Conservation (phyloP, 2,797 vertebrate genomes). For the Mormyrops boulengeri region DNA sequence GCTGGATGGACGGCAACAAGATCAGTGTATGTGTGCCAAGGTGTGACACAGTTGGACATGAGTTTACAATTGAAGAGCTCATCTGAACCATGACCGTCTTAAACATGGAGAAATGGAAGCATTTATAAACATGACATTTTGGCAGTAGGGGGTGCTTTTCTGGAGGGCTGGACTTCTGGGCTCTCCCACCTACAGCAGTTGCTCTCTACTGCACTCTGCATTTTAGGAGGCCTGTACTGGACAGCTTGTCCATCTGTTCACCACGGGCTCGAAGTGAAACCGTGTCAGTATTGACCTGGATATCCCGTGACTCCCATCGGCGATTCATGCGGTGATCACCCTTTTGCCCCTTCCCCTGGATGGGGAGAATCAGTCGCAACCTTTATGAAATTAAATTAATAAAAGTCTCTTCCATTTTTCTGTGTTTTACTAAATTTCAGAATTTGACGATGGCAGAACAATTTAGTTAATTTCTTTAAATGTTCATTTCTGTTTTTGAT, state of each 20-base stretch:
- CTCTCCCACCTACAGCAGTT: not conserved
- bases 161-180: not conserved
- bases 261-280: not conserved
- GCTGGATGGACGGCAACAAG: not conserved
- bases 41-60: not conserved
- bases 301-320: not conserved
- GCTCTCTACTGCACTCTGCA: not conserved
- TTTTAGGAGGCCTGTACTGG: not conserved
- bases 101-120: not conserved
- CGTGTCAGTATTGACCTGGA: not conserved
- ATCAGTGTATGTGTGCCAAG: not conserved
- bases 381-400: not conserved
- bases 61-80: not conserved
- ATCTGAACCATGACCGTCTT: not conserved
- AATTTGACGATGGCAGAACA: not conserved
- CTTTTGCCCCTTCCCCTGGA: not conserved
- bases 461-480: not conserved
- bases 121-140: not conserved
- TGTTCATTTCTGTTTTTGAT: not conserved
- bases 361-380: not conserved
- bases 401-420: not conserved
- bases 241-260: not conserved
- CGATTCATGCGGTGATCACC: not conserved
- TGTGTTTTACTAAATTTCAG: not conserved
- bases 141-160: not conserved